A percentile compares a stretch with the other conserved stretches of the same genome.
These are phyloP conservation scores for Phyllopteryx taeniolatus DNA, from an alignment of 2,113 vertebrate genomes.

Conservation along the genomic window DNA sequence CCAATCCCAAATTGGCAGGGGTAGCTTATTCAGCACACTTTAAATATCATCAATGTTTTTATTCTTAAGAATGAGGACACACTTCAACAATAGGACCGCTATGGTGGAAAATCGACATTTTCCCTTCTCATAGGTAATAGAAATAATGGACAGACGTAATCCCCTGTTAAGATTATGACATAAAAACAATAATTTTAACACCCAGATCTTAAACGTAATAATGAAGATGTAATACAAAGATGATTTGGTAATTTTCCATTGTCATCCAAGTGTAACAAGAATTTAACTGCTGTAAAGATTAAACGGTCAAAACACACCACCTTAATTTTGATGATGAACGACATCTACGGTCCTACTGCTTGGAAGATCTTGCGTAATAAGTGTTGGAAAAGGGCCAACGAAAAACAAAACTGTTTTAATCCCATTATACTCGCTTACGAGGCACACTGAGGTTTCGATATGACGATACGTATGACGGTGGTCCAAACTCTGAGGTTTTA, in stretches of 20 bases:
- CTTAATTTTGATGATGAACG: not conserved
- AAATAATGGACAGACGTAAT: too few relatives aligned
- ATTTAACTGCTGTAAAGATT: not conserved
- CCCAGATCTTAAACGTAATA: not conserved
- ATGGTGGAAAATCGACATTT: too few relatives aligned
- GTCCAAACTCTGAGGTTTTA: too few relatives aligned
- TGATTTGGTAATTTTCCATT: too few relatives aligned
- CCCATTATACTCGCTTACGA: too few relatives aligned
- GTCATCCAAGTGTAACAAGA: too few relatives aligned
- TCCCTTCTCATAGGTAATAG: too few relatives aligned
- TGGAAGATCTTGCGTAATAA: not conserved
- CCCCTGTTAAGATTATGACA: too few relatives aligned
- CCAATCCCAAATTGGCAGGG: constrained; percentile 2
- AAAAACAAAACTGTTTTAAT: not conserved
- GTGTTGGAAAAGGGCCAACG: not conserved
- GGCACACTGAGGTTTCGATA: too few relatives aligned
- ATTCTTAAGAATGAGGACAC: not conserved
- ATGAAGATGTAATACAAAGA: not conserved
- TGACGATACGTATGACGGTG: too few relatives aligned
- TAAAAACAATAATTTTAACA: too few relatives aligned
- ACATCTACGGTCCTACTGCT: not conserved
- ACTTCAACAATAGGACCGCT: too few relatives aligned
- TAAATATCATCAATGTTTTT: constrained; percentile 2
- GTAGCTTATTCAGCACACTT: constrained; percentile 21
- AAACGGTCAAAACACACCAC: not conserved